Evolutionary conservation across 2,113 vertebrate genomes (phyloP).

Genomic region (Oreocharis arfaki): DNA sequence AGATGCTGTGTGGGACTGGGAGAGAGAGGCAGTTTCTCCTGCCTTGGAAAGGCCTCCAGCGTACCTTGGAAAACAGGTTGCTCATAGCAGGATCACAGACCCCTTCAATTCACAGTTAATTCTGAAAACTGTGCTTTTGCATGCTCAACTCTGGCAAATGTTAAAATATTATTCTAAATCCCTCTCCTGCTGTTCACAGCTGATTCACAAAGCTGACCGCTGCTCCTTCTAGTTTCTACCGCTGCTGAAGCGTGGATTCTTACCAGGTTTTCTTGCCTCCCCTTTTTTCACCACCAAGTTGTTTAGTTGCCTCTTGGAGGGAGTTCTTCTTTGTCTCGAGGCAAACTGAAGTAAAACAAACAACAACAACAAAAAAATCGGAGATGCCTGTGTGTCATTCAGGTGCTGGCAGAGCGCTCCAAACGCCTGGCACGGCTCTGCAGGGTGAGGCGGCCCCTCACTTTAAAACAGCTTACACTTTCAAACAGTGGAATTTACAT

Average conservation of each 20-base stretch:
- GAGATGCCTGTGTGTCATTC: neutral
- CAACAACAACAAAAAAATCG: neutral
- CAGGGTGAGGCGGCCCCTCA: constrained; percentile 44
- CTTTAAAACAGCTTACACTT: constrained; percentile 47
- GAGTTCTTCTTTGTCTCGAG: neutral
- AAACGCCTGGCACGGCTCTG: neutral
- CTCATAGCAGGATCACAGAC: neutral
- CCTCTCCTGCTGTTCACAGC: neutral
- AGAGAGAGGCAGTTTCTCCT: neutral
- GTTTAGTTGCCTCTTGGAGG: neutral
- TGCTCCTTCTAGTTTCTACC: neutral
- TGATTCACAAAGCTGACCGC: neutral
- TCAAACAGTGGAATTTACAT: constrained; percentile 67
- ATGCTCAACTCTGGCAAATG: neutral
- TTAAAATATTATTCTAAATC: neutral
- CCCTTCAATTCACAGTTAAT: neutral
- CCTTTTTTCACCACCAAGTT: neutral
- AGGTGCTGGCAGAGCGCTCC: neutral
- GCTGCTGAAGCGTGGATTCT: neutral
- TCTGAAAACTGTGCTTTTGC: neutral
- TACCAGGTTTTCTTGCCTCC: neutral
- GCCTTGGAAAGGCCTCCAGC: neutral
- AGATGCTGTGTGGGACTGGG: fast-evolving
- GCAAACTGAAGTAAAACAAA: neutral
- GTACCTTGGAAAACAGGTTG: neutral